Conservation (phyloP, 2,888 invertebrate species). For the Neoscelio sp. region DNA sequence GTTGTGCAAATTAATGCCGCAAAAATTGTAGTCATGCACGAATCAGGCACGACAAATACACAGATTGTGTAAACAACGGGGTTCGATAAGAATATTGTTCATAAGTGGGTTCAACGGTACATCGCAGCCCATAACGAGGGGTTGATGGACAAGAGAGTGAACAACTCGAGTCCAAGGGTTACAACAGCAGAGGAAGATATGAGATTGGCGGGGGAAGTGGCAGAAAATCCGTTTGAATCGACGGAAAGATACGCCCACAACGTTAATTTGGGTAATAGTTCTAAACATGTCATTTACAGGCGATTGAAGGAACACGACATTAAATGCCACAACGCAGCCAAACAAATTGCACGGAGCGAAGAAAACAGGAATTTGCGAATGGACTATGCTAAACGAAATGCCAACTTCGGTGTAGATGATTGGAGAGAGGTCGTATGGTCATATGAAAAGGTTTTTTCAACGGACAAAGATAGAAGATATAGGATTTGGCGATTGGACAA, state of each 20-base stretch:
- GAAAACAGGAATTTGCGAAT: too few species aligned
- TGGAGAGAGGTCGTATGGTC: background rate
- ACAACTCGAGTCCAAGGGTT: background rate
- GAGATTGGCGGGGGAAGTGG: slow-evolving; percentile 14
- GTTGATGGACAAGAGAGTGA: background rate
- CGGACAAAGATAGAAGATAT: background rate
- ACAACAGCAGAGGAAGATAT: slow-evolving; percentile 20
- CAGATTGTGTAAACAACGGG: background rate
- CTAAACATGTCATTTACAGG: background rate
- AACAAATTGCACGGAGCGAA: too few species aligned
- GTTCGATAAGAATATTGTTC: background rate
- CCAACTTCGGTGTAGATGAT: background rate
- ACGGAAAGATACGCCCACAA: background rate
- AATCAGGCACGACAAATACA: background rate
- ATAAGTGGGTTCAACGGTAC: slow-evolving; percentile 14
- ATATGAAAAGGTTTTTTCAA: background rate
- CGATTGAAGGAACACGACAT: slow-evolving; percentile 27
- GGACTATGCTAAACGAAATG: background rate
- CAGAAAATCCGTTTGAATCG: slow-evolving; percentile 19
- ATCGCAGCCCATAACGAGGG: background rate
- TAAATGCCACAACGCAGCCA: too few species aligned
- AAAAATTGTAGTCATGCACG: background rate
- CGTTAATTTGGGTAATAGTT: slow-evolving; percentile 3
- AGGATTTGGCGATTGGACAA: too few species aligned
- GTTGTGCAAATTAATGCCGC: background rate